Evolutionary conservation across 1,140 invertebrate species (phyloP).

Genomic region (Charaxes varanes): DNA sequence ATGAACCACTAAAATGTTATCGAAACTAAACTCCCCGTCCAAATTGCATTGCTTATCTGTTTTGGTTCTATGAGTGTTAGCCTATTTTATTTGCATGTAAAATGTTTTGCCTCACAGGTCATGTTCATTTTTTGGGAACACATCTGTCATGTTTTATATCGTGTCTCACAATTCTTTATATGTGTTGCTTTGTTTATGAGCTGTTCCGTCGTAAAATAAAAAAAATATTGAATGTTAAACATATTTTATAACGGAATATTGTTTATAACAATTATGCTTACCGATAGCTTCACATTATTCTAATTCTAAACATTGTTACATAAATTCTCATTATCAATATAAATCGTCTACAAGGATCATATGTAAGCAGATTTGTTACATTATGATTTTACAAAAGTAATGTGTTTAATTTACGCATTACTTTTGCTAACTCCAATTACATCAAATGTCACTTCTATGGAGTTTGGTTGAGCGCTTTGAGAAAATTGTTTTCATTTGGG

Average conservation of each 20-base stretch:
- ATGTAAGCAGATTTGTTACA: neutral
- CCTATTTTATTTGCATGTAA: constrained; percentile 62
- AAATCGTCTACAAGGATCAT: no score
- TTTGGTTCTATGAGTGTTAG: constrained; percentile 45
- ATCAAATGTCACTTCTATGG: no score
- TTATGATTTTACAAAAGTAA: neutral
- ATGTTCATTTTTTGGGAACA: constrained; percentile 35
- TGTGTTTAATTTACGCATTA: no score
- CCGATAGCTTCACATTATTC: neutral
- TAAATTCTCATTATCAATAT: no score
- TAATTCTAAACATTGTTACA: neutral
- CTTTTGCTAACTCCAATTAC: no score
- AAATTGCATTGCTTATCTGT: constrained; percentile 57
- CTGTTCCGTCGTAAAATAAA: constrained; percentile 10
- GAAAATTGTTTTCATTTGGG: no score
- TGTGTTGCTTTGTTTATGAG: constrained; percentile 6
- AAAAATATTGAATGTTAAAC: neutral
- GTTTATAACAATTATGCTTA: neutral
- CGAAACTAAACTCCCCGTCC: constrained; percentile 31
- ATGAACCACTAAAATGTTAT: constrained; percentile 29
- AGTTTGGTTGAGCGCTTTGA: no score
- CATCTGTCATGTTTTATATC: constrained; percentile 26
- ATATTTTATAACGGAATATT: constrained; percentile 7
- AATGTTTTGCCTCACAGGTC: constrained; percentile 61
- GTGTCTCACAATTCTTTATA: constrained; percentile 17